Percentiles rank a stretch among this genome's conserved stretches.
These are phyloP conservation scores for Campaea margaritaria DNA, from an alignment of 2,888 invertebrate species.

Conservation along the genomic window DNA sequence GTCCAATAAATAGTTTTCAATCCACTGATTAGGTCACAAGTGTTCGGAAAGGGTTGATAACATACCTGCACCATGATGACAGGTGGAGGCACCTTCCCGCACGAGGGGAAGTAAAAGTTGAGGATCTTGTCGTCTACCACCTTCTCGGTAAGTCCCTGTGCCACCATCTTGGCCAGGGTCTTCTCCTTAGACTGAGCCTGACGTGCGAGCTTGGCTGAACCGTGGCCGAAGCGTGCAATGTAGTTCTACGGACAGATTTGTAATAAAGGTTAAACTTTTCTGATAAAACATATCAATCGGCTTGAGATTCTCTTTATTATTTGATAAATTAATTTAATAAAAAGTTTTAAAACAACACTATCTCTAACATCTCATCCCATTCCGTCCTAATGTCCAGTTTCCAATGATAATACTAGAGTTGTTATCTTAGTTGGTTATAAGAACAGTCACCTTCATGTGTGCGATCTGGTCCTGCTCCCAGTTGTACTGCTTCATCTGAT, in stretches of 20 bases:
- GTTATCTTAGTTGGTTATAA: too few species aligned
- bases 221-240: slow-evolving; percentile 99
- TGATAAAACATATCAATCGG: too few species aligned
- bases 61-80: slow-evolving; percentile 98
- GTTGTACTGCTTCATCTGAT: slow-evolving; percentile 99
- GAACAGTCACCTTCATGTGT: slow-evolving; percentile 96
- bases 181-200: slow-evolving; percentile 99
- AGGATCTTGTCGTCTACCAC: slow-evolving; percentile 95
- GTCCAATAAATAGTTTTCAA: too few species aligned
- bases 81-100: slow-evolving; percentile 98
- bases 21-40: not conserved
- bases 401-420: too few species aligned
- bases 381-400: too few species aligned
- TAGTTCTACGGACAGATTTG: slow-evolving; percentile 89
- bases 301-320: too few species aligned
- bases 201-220: slow-evolving; percentile 98
- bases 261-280: too few species aligned
- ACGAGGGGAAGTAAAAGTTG: slow-evolving; percentile 97
- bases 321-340: too few species aligned
- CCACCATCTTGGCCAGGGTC: slow-evolving; percentile 99
- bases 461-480: slow-evolving; percentile 99
- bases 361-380: too few species aligned
- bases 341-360: too few species aligned
- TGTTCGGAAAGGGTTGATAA: not conserved
- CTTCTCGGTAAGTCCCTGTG: slow-evolving; percentile 98